phyloP scores from a whole-genome alignment of 2,888 invertebrate species.

The Ennomos fuscantarius region DNA sequence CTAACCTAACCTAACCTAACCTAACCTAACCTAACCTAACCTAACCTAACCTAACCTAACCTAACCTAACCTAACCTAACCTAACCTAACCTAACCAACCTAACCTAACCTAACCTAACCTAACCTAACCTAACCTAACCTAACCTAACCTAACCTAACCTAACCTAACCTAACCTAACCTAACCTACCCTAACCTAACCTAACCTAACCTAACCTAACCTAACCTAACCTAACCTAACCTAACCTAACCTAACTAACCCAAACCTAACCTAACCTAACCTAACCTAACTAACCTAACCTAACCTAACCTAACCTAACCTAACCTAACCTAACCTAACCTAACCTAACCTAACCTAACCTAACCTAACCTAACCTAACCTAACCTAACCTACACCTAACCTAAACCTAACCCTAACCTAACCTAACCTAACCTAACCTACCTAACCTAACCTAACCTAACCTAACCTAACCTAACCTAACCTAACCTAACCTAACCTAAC shows the following conservation, averaged over 20 bases:
- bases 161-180: slow-evolving; percentile 34
- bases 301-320: slow-evolving; percentile 32
- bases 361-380: slow-evolving; percentile 26
- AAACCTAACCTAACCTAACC: slow-evolving; percentile 30
- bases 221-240: slow-evolving; percentile 37
- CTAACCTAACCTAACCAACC: slow-evolving; percentile 35
- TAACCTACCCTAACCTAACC: slow-evolving; percentile 40
- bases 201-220: slow-evolving; percentile 37
- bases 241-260: slow-evolving; percentile 38
- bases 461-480: slow-evolving; percentile 28
- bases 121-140: slow-evolving; percentile 38
- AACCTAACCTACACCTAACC: slow-evolving; percentile 23
- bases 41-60: slow-evolving; percentile 29
- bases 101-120: slow-evolving; percentile 37
- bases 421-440: slow-evolving; percentile 29
- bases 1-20: slow-evolving; percentile 41
- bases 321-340: slow-evolving; percentile 31
- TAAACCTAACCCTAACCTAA: slow-evolving; percentile 27
- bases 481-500: slow-evolving; percentile 30
- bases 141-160: slow-evolving; percentile 36
- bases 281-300: slow-evolving; percentile 29
- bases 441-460: slow-evolving; percentile 29
- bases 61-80: slow-evolving; percentile 40
- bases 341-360: slow-evolving; percentile 30
- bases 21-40: slow-evolving; percentile 39